These are phyloP conservation scores for Gorsachius goisagi DNA, from an alignment of 2,113 vertebrate genomes.

Conservation along the genomic window DNA sequence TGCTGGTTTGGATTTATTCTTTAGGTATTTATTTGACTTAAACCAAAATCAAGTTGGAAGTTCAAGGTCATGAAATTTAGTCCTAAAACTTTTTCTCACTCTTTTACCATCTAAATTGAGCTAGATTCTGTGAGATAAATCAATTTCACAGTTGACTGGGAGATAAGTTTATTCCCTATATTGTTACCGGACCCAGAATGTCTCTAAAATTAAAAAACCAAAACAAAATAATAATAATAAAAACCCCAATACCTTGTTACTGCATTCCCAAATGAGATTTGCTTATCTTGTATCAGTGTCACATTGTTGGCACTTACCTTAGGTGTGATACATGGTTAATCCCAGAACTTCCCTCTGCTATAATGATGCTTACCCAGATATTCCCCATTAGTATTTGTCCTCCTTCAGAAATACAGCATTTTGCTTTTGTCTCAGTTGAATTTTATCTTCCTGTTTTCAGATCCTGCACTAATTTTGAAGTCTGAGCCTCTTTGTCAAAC, in stretches of 20 bases:
- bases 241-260: neutral
- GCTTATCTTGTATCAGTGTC: neutral
- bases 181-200: neutral
- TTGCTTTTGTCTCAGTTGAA: neutral
- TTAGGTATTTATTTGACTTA: neutral
- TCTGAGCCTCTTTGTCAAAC: neutral
- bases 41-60: neutral
- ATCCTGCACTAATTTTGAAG: neutral
- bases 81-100: neutral
- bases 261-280: neutral
- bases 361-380: neutral
- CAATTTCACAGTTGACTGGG: neutral
- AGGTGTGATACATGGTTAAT: neutral
- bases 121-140: neutral
- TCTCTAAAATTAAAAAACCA: neutral
- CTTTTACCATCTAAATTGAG: neutral
- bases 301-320: neutral
- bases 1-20: neutral
- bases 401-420: neutral
- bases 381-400: neutral
- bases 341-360: neutral
- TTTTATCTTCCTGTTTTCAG: neutral
- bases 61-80: neutral
- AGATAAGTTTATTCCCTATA: neutral
- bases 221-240: too few species aligned